Conservation (phyloP, 2,113 vertebrate genomes). For the Mola mola region DNA sequence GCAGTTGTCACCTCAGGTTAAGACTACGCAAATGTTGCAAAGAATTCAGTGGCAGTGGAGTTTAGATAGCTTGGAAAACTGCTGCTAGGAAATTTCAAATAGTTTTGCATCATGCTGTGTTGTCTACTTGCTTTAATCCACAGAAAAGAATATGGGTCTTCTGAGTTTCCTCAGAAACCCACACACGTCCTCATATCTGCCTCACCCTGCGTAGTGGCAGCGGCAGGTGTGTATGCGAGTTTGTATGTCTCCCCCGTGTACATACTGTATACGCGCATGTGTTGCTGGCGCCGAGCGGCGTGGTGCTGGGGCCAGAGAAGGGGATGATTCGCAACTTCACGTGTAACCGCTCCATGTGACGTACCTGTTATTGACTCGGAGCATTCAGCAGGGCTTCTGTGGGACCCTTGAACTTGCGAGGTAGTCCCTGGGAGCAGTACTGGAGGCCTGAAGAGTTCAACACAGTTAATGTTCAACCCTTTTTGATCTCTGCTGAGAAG, state of each 20-base stretch:
- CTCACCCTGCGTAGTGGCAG: constrained; percentile 17
- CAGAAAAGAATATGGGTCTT: not conserved
- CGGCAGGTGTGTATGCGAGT: constrained; percentile 9
- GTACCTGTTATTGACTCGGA: constrained; percentile 69
- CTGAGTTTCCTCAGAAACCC: not conserved
- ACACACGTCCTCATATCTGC: not conserved
- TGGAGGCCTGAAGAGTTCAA: constrained; percentile 69
- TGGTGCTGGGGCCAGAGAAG: not conserved
- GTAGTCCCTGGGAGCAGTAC: constrained; percentile 60
- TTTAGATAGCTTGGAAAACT: constrained; percentile 19
- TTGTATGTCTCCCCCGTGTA: not conserved
- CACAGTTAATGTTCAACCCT: constrained; percentile 78
- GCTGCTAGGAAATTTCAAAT: not conserved
- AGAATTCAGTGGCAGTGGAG: constrained; percentile 37
- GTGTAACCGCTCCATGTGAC: constrained; percentile 59
- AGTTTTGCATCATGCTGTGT: not conserved
- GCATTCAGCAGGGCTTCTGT: constrained; percentile 47
- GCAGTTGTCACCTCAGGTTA: constrained; percentile 55
- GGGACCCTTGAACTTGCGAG: constrained; percentile 73
- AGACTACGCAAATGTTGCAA: constrained; percentile 41
- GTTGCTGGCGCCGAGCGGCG: not conserved
- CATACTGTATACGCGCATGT: not conserved
- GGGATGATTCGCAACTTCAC: constrained; percentile 27
- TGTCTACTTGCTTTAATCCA: not conserved
- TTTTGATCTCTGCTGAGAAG: constrained; percentile 78